Evolutionary conservation across 2,888 invertebrate genomes (phyloP).

Genomic region (Chrysomela aeneicollis): DNA sequence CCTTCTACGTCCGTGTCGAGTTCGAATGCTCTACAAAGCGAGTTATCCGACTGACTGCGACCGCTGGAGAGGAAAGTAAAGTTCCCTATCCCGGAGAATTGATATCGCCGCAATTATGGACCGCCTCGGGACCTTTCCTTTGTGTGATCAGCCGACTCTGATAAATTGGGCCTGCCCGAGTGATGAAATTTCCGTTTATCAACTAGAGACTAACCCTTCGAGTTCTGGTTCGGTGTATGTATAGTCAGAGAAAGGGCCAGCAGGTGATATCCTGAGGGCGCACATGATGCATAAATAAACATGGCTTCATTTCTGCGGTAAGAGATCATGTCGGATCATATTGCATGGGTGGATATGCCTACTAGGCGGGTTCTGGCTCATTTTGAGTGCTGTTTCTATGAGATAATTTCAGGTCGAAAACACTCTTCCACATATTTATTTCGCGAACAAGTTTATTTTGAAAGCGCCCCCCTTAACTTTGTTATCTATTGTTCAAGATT

Average conservation of each 20-base stretch:
- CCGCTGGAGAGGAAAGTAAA: slow-evolving; percentile 15
- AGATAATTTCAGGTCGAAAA: no score
- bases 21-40: background rate
- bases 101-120: slow-evolving; percentile 44
- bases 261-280: background rate
- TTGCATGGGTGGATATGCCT: no score
- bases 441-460: no score
- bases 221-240: slow-evolving; percentile 30
- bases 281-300: background rate
- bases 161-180: slow-evolving; percentile 39
- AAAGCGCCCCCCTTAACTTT: no score
- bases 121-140: slow-evolving; percentile 37
- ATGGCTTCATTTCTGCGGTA: no score
- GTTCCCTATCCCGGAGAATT: slow-evolving; percentile 34
- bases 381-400: no score
- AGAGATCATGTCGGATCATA: no score
- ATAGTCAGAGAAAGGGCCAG: slow-evolving; percentile 30
- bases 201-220: slow-evolving; percentile 35
- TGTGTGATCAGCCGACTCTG: slow-evolving; percentile 42
- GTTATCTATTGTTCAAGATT: no score
- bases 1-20: background rate
- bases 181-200: slow-evolving; percentile 37
- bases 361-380: no score
- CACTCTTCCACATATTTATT: no score
- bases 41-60: background rate